These are phyloP conservation scores for Solenodon paradoxus DNA, from an alignment of 2,113 vertebrate species.

Conservation along the genomic window DNA sequence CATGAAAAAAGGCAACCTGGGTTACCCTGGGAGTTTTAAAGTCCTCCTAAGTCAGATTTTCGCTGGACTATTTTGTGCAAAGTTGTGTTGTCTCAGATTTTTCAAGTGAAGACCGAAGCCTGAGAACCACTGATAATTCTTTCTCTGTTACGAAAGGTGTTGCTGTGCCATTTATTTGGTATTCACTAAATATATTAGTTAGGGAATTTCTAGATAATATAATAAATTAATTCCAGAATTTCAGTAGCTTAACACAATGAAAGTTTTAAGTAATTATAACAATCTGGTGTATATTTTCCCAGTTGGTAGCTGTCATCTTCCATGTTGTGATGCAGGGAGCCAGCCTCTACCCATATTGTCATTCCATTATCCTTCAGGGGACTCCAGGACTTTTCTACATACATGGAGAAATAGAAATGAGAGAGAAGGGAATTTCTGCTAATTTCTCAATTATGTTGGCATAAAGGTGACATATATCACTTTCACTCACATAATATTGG, in stretches of 20 bases:
- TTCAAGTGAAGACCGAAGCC: not conserved
- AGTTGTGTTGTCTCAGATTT: not conserved
- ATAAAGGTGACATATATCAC: not conserved
- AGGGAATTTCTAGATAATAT: not conserved
- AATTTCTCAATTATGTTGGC: not conserved
- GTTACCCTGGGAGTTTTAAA: not conserved
- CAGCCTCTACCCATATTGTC: not conserved
- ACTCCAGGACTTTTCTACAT: not conserved
- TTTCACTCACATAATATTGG: not conserved
- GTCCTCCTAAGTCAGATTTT: not conserved
- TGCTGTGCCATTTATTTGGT: not conserved
- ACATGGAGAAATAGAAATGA: not conserved
- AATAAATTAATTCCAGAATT: not conserved
- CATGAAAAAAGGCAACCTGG: not conserved
- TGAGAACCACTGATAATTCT: not conserved
- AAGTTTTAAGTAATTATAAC: not conserved
- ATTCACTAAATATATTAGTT: not conserved
- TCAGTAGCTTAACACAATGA: not conserved
- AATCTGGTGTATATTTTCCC: not conserved
- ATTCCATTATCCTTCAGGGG: not conserved
- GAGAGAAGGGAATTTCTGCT: not conserved
- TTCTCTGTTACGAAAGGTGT: not conserved
- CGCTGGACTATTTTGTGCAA: not conserved
- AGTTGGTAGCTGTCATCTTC: not conserved
- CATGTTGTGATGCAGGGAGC: not conserved